These are phyloP conservation scores for Tenebrosternarchus preto DNA, from an alignment of 2,113 vertebrate species.

Conservation along the genomic window DNA sequence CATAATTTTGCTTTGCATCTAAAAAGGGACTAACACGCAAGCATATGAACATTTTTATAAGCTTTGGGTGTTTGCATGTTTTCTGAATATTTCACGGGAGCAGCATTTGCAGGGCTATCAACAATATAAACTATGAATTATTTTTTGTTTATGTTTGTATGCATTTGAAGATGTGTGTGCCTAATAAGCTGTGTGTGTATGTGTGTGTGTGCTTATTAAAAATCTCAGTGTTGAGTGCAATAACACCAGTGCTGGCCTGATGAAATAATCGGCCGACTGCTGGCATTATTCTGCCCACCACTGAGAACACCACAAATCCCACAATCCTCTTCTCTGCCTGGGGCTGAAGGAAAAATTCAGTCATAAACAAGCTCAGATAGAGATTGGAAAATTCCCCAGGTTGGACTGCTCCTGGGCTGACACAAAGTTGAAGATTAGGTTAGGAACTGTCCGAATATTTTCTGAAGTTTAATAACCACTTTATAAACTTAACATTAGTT, in stretches of 20 bases:
- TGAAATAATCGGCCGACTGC: conserved; percentile 65
- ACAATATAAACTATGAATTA: too few relatives aligned
- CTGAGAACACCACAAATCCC: conserved; percentile 56
- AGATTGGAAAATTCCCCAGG: conserved; percentile 3
- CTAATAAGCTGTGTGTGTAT: conserved; percentile 13
- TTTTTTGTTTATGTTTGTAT: conserved; percentile 6
- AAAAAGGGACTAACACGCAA: conserved; percentile 2
- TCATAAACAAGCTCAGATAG: conserved; percentile 8
- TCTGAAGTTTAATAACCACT: not conserved
- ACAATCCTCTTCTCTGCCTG: conserved; percentile 20
- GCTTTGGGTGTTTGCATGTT: conserved; percentile 7
- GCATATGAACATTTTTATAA: not conserved
- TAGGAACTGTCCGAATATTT: not conserved
- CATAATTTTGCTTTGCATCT: conserved; percentile 35
- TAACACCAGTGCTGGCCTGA: conserved; percentile 55
- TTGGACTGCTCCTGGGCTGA: not conserved
- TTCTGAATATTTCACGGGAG: not conserved
- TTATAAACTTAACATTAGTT: not conserved
- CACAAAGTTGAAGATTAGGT: not conserved
- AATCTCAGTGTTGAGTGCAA: conserved; percentile 23
- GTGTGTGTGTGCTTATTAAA: not conserved
- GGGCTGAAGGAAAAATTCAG: not conserved
- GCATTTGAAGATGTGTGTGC: conserved; percentile 3
- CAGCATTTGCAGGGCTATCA: too few relatives aligned
- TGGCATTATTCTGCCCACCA: conserved; percentile 75